Evolutionary conservation across 2,113 vertebrate genomes (phyloP).

Genomic region (Spizaetus ornatus): DNA sequence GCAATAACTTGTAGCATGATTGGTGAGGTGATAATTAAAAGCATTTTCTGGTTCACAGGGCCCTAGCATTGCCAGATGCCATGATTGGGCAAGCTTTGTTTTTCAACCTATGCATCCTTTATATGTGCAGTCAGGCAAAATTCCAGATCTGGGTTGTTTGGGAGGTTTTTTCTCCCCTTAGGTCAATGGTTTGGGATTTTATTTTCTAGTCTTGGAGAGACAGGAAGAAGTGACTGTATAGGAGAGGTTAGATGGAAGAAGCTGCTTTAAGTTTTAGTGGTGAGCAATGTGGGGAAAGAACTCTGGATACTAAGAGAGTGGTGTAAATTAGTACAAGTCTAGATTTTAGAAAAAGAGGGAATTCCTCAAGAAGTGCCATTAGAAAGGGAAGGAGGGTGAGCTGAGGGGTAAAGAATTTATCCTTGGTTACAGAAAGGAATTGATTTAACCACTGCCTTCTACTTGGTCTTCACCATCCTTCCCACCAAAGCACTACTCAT

Average conservation of each 20-base stretch:
- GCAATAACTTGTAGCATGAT: conserved; percentile 51
- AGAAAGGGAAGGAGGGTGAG: background rate
- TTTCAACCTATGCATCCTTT: background rate
- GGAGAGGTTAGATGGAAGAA: background rate
- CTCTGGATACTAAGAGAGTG: background rate
- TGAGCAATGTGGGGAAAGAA: background rate
- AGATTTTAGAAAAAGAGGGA: background rate
- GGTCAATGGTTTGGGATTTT: background rate
- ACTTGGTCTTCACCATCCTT: background rate
- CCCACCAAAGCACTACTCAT: background rate
- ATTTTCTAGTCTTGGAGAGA: background rate
- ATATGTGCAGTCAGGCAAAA: background rate
- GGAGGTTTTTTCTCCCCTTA: accelerated
- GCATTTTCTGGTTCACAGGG: conserved; percentile 48
- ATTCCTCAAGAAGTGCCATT: background rate
- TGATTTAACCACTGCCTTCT: background rate
- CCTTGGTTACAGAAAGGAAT: background rate
- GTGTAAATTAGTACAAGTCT: background rate
- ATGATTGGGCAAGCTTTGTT: background rate
- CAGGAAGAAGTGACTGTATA: background rate
- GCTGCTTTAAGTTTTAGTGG: background rate
- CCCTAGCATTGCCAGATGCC: conserved; percentile 31
- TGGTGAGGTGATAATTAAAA: conserved; percentile 74
- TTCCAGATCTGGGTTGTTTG: background rate
- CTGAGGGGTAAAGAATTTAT: background rate